Evolutionary conservation across 2,888 invertebrate species (phyloP).

Genomic region (Xestia ashworthii): DNA sequence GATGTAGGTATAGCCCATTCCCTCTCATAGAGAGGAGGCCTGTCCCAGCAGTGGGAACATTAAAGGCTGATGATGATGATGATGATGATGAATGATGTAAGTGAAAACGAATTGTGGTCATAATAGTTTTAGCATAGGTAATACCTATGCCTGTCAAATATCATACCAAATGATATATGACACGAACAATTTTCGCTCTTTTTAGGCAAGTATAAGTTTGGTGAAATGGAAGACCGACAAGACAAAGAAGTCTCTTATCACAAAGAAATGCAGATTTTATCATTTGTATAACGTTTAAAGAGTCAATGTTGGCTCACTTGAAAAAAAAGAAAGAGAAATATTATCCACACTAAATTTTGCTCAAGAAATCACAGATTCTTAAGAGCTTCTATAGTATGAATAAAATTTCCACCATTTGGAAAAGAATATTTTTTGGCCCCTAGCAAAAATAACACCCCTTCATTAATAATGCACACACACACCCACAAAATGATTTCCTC

Average conservation of each 20-base stretch:
- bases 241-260: not conserved
- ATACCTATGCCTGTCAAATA: too few relatives aligned
- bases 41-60: too few relatives aligned
- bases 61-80: too few relatives aligned
- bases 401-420: not conserved
- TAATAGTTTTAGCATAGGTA: not conserved
- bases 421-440: not conserved
- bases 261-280: not conserved
- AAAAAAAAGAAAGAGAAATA: not conserved
- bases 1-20: too few relatives aligned
- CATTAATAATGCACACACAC: constrained; percentile 13
- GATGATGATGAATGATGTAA: too few relatives aligned
- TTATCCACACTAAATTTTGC: not conserved
- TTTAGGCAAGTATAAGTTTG: not conserved
- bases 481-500: constrained; percentile 8
- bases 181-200: not conserved
- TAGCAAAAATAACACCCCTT: not conserved
- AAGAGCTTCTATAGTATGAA: not conserved
- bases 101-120: not conserved
- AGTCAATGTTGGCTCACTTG: not conserved
- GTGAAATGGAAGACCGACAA: not conserved
- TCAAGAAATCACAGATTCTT: not conserved
- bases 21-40: too few relatives aligned
- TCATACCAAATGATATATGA: too few relatives aligned
- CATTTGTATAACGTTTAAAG: too few relatives aligned